Base-by-base conservation (phyloP, 2,888 invertebrate genomes). In the Epinotia ramella region DNA sequence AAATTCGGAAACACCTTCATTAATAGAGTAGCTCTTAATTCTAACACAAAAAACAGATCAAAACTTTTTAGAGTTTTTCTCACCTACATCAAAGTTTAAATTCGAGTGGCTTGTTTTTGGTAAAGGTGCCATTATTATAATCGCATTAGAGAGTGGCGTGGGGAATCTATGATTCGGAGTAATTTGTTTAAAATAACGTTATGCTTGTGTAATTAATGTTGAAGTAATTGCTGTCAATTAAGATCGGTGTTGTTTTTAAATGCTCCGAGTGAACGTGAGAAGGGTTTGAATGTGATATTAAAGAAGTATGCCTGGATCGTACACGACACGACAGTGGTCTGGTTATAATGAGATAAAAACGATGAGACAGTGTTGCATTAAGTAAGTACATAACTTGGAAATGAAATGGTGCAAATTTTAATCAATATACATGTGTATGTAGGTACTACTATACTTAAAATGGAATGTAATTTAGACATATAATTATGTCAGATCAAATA, bases 261-360 rank as follows among this genome's bases (percentile, higher is more conserved):
- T 75, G 65, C 28, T 24, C 53, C 5, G 64, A 49, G 65, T 46
- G 60, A 12, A 69, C 69, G 69, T 69, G 69, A 69, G 69, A 60
- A 60, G 69, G 60, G 28, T 77, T 79, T 80, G 74, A 81, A 80
- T 78, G 79, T 75, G 28, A 77, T 72, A 76, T 49, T 56, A 78
- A 60, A 46, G 69, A 69, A 69, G 46, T 44, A 69, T 69, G 24
- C n/a, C 44, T 24, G 69, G 46, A 69, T 69, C 46, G 59, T 28
- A 24, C 60, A 46, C 69, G 12, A 60, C 69, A 69, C 24, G 46
- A 59, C 13, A 59, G 44, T 59, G 40, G 20, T 11, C 57, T 56
- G 57, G 12, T 44, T 59, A 68, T 69, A 69, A 46, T 69, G 60
- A 20, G 46, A 69, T 59, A 68, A 68, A 56, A 68, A 59, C 16